Percentiles rank a stretch among this genome's conserved stretches.
Conservation (phyloP, 1,140 invertebrate species). For the Onthophagus taurus region DNA sequence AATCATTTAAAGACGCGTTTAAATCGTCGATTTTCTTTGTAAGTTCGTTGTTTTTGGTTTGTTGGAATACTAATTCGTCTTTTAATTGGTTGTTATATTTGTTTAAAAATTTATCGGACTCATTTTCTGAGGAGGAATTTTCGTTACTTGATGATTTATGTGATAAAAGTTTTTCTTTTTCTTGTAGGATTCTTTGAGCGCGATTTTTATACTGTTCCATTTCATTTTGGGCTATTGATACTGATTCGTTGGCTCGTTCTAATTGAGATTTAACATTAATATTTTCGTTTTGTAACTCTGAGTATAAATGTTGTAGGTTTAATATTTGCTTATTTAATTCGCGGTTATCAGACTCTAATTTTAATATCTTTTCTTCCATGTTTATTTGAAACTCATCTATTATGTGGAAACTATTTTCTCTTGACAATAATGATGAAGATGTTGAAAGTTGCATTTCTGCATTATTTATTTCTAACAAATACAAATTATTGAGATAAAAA, state of each 20-base stretch:
- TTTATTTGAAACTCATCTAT: conserved; percentile 25
- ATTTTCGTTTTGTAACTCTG: conserved; percentile 30
- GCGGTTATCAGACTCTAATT: conserved; percentile 38
- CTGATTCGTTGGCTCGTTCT: conserved; percentile 48
- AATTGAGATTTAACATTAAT: conserved; percentile 26
- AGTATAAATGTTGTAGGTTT: conserved; percentile 34
- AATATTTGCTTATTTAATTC: conserved; percentile 39
- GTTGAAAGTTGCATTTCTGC: neutral
- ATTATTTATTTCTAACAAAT: no score
- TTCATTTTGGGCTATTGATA: conserved; percentile 48
- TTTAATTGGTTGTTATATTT: no score
- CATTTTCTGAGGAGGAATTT: no score
- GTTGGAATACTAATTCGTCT: conserved; percentile 51
- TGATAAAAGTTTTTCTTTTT: conserved; percentile 65
- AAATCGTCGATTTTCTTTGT: conserved; percentile 44
- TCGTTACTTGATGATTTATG: conserved; percentile 25
- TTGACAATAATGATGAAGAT: no score
- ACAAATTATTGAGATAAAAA: no score
- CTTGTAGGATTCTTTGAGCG: conserved; percentile 64
- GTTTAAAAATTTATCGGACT: no score
- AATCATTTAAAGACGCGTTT: conserved; percentile 43
- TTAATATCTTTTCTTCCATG: conserved; percentile 31
- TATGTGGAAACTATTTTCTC: conserved; percentile 25
- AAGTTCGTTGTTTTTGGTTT: conserved; percentile 50
- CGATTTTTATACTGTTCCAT: conserved; percentile 59